Evolutionary conservation across 1,140 invertebrate species (phyloP), one percentile per base, ranked within the genome.

Genomic region (Apolygus lucorum): DNA sequence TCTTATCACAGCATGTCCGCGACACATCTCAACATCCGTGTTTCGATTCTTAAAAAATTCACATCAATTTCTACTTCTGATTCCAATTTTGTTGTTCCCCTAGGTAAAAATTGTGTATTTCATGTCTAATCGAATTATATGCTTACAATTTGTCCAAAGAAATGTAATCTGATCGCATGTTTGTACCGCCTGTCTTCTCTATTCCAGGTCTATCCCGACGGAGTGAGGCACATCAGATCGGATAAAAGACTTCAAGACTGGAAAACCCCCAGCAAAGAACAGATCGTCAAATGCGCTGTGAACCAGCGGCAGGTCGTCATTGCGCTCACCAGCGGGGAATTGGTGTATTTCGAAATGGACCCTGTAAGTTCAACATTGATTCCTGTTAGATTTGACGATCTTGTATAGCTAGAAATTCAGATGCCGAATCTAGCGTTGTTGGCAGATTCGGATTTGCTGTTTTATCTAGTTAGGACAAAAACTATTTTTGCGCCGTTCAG

Each of bases 291-390:
- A 79, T 99, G 97, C 82, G 96, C 97, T 1, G 93, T 99, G 0
- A 99, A 99, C 82, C 93, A 98, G 77, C 83, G 97, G 70, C 98
- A 99, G 82, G 95, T 98, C 25, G 96, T 99, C 0, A 99, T 99
- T 73, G 96, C 97, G 0, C 80, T 99, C 2, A 93, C 93, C 34
- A 97, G 96, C 0, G 95, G 96, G 63, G 97, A 99, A 83, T 81
- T 99, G 24, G 95, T 99, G 21, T 99, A 99, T 81, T 99, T 99
- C 81, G 97, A 99, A 85, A 96, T 99, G 95, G 96, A 99, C 80
- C 90, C 92, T 72, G 94, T 96, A 87, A 89, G 89, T 85, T 4
- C 17, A 8, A 17, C 34, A 42, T 42, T 42, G 34, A 4, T 42
- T 42, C 17, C 34, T 42, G 4, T 42, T 42, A 42, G 34, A 8